These are phyloP conservation scores for Dryas iulia DNA, from an alignment of 1,140 invertebrate species.

Conservation along the genomic window DNA sequence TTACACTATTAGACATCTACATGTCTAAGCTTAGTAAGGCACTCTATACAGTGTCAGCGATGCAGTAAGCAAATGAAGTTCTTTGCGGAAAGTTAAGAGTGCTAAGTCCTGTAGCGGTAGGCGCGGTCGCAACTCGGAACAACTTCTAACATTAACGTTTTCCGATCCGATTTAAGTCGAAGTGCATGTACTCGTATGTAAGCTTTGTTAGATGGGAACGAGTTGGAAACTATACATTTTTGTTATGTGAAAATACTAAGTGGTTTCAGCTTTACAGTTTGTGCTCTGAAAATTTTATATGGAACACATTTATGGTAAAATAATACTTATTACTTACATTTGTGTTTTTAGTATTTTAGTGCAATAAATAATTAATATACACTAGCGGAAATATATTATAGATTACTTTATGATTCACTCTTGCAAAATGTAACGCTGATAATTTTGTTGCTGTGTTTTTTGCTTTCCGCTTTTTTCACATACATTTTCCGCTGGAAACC, in stretches of 20 bases:
- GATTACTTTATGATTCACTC: too few relatives aligned
- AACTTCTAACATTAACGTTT: slow-evolving; percentile 37
- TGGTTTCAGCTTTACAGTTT: not conserved
- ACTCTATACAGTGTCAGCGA: not conserved
- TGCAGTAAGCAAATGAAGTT: slow-evolving; percentile 29
- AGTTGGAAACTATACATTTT: not conserved
- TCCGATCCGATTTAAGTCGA: slow-evolving; percentile 22
- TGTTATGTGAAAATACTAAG: not conserved
- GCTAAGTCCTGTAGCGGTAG: slow-evolving; percentile 36
- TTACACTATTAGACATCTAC: too few relatives aligned
- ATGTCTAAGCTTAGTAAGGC: not conserved
- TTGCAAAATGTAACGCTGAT: too few relatives aligned
- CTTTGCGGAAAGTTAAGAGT: slow-evolving; percentile 37
- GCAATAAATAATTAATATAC: too few relatives aligned
- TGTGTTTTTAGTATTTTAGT: too few relatives aligned
- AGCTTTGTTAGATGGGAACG: slow-evolving; percentile 11
- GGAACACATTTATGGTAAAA: too few relatives aligned
- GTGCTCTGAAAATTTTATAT: not conserved
- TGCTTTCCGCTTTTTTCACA: too few relatives aligned
- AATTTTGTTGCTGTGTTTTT: too few relatives aligned
- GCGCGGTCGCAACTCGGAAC: slow-evolving; percentile 33
- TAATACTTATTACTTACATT: too few relatives aligned
- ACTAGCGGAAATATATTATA: too few relatives aligned
- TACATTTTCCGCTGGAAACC: too few relatives aligned
- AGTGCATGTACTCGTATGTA: slow-evolving; percentile 8